Evolutionary conservation across 2,797 vertebrate genomes (phyloP).

Genomic region (Rhinella marina): DNA sequence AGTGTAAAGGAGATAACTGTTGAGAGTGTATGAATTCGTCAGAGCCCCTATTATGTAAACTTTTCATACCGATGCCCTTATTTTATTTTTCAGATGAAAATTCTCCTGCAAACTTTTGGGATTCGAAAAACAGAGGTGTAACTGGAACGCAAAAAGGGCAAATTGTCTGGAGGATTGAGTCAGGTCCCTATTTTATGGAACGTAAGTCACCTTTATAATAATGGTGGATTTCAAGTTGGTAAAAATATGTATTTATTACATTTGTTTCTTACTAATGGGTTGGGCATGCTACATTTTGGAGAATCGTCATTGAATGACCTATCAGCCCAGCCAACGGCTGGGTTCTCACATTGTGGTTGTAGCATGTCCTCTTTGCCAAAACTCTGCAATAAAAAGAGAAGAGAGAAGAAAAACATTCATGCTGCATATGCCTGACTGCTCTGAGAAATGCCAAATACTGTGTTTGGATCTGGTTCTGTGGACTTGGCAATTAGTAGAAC

Average conservation of each 20-base stretch:
- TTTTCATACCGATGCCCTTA: slow-evolving; percentile 8
- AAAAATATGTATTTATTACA: not conserved
- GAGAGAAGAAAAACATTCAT: not conserved
- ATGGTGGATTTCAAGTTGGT: not conserved
- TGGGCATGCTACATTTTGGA: too few species aligned
- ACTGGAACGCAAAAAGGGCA: slow-evolving; percentile 97
- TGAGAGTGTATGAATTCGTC: too few species aligned
- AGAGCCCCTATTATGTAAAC: too few species aligned
- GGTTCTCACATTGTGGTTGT: too few species aligned
- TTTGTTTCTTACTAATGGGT: too few species aligned
- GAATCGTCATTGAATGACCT: too few species aligned
- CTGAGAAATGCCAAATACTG: too few species aligned
- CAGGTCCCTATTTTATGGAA: slow-evolving; percentile 96
- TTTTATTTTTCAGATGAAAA: slow-evolving; percentile 86
- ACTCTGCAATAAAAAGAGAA: not conserved
- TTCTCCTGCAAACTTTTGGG: slow-evolving; percentile 97
- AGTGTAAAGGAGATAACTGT: too few species aligned
- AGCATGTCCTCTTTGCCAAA: not conserved
- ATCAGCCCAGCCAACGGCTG: too few species aligned
- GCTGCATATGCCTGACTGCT: too few species aligned
- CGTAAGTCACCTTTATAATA: slow-evolving; percentile 79
- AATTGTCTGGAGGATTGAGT: slow-evolving; percentile 95
- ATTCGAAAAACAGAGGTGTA: slow-evolving; percentile 97
- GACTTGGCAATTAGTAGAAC: too few species aligned
- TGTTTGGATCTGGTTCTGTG: too few species aligned